Base-by-base conservation (phyloP, 2,888 invertebrate species). In the Hyposoter dolosus region DNA sequence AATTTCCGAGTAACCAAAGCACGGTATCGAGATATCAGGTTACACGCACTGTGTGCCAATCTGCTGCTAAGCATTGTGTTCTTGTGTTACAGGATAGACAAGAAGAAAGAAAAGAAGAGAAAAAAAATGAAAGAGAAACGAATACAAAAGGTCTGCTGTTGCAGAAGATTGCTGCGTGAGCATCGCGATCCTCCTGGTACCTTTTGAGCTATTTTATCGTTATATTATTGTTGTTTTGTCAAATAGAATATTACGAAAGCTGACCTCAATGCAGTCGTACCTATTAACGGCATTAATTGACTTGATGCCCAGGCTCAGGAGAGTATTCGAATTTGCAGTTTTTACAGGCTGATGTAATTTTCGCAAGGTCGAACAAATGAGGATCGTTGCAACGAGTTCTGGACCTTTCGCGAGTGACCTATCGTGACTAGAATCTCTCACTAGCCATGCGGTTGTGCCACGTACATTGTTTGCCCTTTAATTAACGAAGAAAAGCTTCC, bases 41-140 rank as follows among this genome's bases (percentile, higher is more conserved):
- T 93, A 90, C 93, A 83, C 80, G 79, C 43, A 78, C 60, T n/a
- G 77, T 83, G 79, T 79, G 81, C 79, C 82, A 82, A 86, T 81
- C 77, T 76, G 66, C 77, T 76, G 66, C 28, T 68, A 75, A 85
- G 89, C 91, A 93, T 93, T 93, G 93, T 93, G 91, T 92, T 88
- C 92, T 93, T 91, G 87, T 88, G 86, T 93, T 93, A 93, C 93
- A 85, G 53, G 77, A 19, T 17, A 40, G 72, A 10, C 60, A 56
- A 32, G 28, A 66, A 65, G 72, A 65, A 56, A 19, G n/a, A 47
- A 40, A 35, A 7, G 9, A 23, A 35, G 50, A 40, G n/a, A 6
- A 28, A 28, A 28, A 60, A 65, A 45, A 17, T 15, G 15, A 45
- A 68, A 68, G 5, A 56, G 40, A 23, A 75, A 63, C 17, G 15